Conservation (phyloP, 2,113 vertebrate species). For the Poeciliopsis occidentalis region DNA sequence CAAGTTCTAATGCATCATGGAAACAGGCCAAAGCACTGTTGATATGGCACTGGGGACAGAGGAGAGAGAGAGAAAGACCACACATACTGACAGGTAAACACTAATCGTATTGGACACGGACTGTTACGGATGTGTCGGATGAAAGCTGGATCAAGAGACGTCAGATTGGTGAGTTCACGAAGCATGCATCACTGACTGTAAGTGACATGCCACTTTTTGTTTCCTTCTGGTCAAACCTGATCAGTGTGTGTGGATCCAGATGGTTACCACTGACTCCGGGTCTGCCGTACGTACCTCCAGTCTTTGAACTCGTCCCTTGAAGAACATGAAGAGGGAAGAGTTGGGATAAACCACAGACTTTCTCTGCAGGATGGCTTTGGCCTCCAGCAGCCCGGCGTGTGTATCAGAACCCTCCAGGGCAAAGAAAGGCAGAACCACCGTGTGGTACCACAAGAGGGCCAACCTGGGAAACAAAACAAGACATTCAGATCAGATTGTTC, state of each 20-base stretch:
- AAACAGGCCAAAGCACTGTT: constrained; percentile 98
- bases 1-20: constrained; percentile 94
- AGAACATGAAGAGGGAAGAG: constrained; percentile 99
- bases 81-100: constrained; percentile 29
- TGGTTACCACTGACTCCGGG: background rate
- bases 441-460: constrained; percentile 98
- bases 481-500: background rate
- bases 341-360: constrained; percentile 97
- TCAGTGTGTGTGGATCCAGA: too few relatives aligned
- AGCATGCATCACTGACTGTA: constrained; percentile 17
- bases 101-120: constrained; percentile 38
- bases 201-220: background rate
- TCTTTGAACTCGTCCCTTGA: constrained; percentile 95
- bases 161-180: constrained; percentile 27
- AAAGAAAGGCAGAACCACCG: constrained; percentile 97
- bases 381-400: constrained; percentile 89
- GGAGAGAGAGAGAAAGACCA: constrained; percentile 44
- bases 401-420: constrained; percentile 94
- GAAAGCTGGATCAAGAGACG: constrained; percentile 13
- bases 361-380: constrained; percentile 93
- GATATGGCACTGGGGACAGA: constrained; percentile 90
- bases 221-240: background rate
- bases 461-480: constrained; percentile 77
- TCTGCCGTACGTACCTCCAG: constrained; percentile 85
- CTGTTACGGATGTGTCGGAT: constrained; percentile 24